phyloP scores from a whole-genome alignment of 2,113 vertebrate species.

The Eurystomus gularis region DNA sequence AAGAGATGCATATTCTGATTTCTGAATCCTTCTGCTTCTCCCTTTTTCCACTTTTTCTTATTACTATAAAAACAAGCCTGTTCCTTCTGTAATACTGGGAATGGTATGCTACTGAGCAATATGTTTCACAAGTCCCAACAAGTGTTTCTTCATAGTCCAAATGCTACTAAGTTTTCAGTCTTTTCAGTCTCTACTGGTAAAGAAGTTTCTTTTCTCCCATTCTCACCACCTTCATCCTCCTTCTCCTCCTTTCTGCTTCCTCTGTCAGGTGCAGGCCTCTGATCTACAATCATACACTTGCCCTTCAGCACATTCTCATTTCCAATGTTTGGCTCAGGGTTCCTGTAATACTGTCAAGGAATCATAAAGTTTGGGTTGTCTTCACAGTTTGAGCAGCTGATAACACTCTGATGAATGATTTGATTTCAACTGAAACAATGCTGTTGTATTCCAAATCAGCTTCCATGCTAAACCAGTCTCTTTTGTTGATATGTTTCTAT shows the following conservation, averaged over 20 bases:
- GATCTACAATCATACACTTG: conserved; percentile 39
- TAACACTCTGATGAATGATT: background rate
- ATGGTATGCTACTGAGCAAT: conserved; percentile 72
- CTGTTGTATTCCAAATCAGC: background rate
- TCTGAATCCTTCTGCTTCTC: conserved; percentile 44
- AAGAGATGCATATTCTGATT: conserved; percentile 73
- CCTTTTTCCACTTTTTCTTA: background rate
- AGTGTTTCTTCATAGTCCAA: conserved; percentile 62
- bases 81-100: conserved; percentile 71
- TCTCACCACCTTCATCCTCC: background rate
- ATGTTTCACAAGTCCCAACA: conserved; percentile 43
- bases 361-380: conserved; percentile 55
- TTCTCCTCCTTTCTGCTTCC: background rate
- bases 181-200: conserved; percentile 10
- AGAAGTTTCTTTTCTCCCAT: background rate
- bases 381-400: conserved; percentile 77
- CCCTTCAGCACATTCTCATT: conserved; percentile 67
- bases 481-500: conserved; percentile 60
- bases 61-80: conserved; percentile 21
- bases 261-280: conserved; percentile 35
- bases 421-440: background rate
- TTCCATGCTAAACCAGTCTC: conserved; percentile 2
- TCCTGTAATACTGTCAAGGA: conserved; percentile 58
- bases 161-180: conserved; percentile 36
- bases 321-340: conserved; percentile 67